phyloP scores from a whole-genome alignment of 2,888 invertebrate genomes.

The Cloeon dipterum region DNA sequence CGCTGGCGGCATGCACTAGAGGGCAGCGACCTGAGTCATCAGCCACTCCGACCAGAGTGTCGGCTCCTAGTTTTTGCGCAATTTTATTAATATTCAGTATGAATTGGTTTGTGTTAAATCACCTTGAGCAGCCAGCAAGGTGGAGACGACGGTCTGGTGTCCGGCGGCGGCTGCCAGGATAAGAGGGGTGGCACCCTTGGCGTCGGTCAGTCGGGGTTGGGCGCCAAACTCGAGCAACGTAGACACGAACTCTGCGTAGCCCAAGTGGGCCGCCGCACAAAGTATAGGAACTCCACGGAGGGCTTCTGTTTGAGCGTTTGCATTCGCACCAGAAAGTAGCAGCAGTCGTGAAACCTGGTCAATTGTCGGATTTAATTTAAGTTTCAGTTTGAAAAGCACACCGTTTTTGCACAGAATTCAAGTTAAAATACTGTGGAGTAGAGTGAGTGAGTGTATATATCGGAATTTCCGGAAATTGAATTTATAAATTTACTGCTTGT shows the following conservation, averaged over 20 bases:
- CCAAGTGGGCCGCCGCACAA: constrained; percentile 75
- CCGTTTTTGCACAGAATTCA: neutral
- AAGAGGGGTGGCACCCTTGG: constrained; percentile 69
- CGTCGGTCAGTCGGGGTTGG: constrained; percentile 62
- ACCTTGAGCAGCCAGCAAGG: constrained; percentile 1
- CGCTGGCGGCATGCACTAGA: constrained; percentile 72
- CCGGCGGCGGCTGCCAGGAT: constrained; percentile 72
- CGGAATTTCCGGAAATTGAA: too few relatives aligned
- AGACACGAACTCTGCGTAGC: constrained; percentile 78
- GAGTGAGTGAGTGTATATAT: too few relatives aligned
- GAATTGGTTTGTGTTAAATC: too few relatives aligned
- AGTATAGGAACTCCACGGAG: constrained; percentile 62
- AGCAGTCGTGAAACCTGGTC: constrained; percentile 59
- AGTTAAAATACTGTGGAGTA: too few relatives aligned
- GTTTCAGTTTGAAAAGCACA: neutral
- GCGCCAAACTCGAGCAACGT: constrained; percentile 81
- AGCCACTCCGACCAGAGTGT: constrained; percentile 5
- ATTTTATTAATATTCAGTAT: too few relatives aligned
- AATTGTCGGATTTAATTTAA: constrained; percentile 2
- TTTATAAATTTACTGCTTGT: too few relatives aligned
- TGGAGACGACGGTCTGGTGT: constrained; percentile 40
- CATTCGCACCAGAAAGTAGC: constrained; percentile 68
- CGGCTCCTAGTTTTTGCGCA: constrained; percentile 2
- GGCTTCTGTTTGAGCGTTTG: constrained; percentile 62
- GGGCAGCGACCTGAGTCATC: constrained; percentile 30